Percentiles rank a stretch among this genome's conserved stretches.
Evolutionary conservation across 2,888 invertebrate genomes (phyloP).

Genomic region (Tridacna gigas): DNA sequence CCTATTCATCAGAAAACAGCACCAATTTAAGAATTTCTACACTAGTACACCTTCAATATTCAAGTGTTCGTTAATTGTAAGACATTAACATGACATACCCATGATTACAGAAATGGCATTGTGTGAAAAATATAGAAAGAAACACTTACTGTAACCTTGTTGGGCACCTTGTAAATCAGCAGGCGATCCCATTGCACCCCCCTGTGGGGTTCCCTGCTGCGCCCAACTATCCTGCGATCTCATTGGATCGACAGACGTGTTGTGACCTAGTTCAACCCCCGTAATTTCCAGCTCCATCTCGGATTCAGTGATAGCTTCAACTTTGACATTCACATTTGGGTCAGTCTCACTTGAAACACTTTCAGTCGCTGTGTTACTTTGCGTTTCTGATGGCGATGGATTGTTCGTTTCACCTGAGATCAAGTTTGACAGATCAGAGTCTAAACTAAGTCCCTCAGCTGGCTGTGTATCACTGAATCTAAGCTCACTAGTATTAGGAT

Average conservation of each 20-base stretch:
- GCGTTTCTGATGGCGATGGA: background rate
- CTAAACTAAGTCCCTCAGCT: conserved; percentile 49
- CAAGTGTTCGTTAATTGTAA: no score
- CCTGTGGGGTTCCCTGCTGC: conserved; percentile 1
- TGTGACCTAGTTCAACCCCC: conserved; percentile 53
- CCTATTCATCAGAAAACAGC: no score
- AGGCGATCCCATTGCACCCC: conserved; percentile 36
- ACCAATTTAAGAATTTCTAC: no score
- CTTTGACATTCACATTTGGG: conserved; percentile 36
- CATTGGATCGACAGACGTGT: conserved; percentile 14
- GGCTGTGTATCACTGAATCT: conserved; percentile 32
- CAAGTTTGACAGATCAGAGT: conserved; percentile 50
- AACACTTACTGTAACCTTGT: conserved; percentile 58
- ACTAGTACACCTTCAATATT: no score
- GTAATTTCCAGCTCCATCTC: conserved; percentile 60
- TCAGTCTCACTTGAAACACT: background rate
- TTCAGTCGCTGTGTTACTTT: background rate
- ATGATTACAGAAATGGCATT: conserved; percentile 18
- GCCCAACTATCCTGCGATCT: conserved; percentile 28
- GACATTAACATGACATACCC: conserved; percentile 20
- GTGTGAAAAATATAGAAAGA: background rate
- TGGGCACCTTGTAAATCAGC: conserved; percentile 37
- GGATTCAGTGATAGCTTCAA: conserved; percentile 53
- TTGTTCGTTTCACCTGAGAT: conserved; percentile 17
- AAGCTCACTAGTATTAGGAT: conserved; percentile 12